Conservation (phyloP, 2,797 vertebrate species). For the Cryptoprocta ferox region DNA sequence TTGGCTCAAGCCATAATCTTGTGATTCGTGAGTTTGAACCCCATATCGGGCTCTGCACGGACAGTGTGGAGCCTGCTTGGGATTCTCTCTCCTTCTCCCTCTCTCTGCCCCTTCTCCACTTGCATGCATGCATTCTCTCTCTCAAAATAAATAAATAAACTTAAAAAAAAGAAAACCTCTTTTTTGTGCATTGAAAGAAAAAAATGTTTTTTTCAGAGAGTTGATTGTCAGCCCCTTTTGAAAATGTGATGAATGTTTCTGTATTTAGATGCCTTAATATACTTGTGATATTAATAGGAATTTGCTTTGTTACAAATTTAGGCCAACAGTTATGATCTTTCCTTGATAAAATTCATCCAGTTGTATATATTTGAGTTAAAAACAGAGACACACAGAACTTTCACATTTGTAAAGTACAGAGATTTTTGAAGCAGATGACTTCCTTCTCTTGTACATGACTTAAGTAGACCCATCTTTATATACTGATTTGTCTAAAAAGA, state of each 20-base stretch:
- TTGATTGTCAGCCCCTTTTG: neutral
- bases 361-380: neutral
- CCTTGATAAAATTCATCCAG: neutral
- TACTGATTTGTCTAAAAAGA: neutral
- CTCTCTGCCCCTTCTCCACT: no score
- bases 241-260: neutral
- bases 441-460: neutral
- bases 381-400: neutral
- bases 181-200: neutral
- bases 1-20: no score
- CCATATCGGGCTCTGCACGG: no score
- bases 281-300: neutral
- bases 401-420: neutral
- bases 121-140: no score
- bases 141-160: no score
- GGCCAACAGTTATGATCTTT: neutral
- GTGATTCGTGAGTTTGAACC: no score
- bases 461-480: neutral
- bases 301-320: neutral
- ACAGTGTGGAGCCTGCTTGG: no score
- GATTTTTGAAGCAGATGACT: neutral
- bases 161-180: no score
- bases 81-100: no score
- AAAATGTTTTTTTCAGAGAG: neutral
- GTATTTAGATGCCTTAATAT: neutral